Conservation (phyloP, 2,888 invertebrate species). For the Polyommatus icarus region DNA sequence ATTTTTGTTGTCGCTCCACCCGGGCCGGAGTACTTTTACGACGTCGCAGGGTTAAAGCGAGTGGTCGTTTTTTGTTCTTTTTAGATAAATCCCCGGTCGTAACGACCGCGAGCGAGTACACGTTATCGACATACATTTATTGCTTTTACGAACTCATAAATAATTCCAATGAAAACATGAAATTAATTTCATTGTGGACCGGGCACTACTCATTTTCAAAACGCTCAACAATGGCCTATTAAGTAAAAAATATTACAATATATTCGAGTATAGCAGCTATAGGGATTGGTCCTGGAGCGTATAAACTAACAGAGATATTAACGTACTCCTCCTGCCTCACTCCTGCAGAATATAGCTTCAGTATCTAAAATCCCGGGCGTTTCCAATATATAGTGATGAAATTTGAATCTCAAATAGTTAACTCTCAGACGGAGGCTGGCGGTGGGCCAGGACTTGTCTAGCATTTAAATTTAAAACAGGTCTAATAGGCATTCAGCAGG, state of each 20-base stretch:
- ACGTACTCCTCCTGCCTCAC: not conserved
- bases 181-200: conserved; percentile 74
- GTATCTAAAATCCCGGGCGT: not conserved
- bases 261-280: not conserved
- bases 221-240: conserved; percentile 32
- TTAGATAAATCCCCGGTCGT: conserved; percentile 77
- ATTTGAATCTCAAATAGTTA: conserved; percentile 27
- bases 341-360: conserved; percentile 33
- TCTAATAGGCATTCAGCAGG: conserved; percentile 29
- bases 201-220: conserved; percentile 42
- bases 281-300: conserved; percentile 15
- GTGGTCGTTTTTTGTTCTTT: conserved; percentile 73
- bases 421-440: conserved; percentile 24
- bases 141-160: conserved; percentile 77
- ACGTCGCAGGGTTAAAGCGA: conserved; percentile 68
- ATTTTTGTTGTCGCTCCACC: conserved; percentile 74
- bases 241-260: conserved; percentile 15
- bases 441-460: conserved; percentile 14
- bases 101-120: conserved; percentile 78
- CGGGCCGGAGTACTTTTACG: conserved; percentile 71
- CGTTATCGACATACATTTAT: conserved; percentile 77
- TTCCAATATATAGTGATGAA: conserved; percentile 17
- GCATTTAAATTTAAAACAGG: conserved; percentile 31
- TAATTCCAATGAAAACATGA: conserved; percentile 71
- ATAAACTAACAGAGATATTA: not conserved